Base-by-base conservation (phyloP, 2,888 invertebrate genomes). In the Agrilus mali region DNA sequence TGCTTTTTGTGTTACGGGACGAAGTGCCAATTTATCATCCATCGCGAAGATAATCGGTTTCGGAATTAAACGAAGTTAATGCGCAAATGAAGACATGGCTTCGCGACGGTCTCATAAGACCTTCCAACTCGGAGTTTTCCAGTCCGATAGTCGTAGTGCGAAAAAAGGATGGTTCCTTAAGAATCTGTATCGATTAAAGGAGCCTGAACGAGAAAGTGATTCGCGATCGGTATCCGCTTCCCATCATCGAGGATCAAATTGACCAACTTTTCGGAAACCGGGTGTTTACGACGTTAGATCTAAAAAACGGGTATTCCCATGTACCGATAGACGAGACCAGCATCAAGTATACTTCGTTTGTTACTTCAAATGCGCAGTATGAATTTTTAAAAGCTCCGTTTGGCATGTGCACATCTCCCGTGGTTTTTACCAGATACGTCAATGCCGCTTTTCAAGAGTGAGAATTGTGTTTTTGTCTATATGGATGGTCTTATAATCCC, bases 151-250 rank as follows among this genome's bases (percentile, higher is more conserved):
- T 60, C 1, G 38, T 61, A n/a, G 53, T 57, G 2, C 51, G 49
- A 13, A 45, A 59, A 41, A 60, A 57, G 43, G 49, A 55, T n/a
- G 53, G 53, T 2, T 36, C 50, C 5, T 44, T 43, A 12, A 43
- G 58, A 41, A 41, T 59, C 10, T 67, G 65, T 46, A 53, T 67
- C 0, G 65, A 68, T 44, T 69, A 60, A 46, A 44, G 66, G 7
- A 47, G 49, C 17, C 36, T 66, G 2, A 68, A 67, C 49, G 43
- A 47, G 13, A 56, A 58, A 46, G 57, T 63, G 1, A 46, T 53
- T 5, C 53, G 52, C 46, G 49, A 51, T 32, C 17, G 46, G 13
- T 62, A 54, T 46, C 64, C 61, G 2, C 45, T 66, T 10, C 63
- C 65, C 2, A 16, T 62, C 4, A 64, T 64, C 12, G 61, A 65